Conservation (phyloP, 2,888 invertebrate genomes). For the Ceratothoa steindachneri region DNA sequence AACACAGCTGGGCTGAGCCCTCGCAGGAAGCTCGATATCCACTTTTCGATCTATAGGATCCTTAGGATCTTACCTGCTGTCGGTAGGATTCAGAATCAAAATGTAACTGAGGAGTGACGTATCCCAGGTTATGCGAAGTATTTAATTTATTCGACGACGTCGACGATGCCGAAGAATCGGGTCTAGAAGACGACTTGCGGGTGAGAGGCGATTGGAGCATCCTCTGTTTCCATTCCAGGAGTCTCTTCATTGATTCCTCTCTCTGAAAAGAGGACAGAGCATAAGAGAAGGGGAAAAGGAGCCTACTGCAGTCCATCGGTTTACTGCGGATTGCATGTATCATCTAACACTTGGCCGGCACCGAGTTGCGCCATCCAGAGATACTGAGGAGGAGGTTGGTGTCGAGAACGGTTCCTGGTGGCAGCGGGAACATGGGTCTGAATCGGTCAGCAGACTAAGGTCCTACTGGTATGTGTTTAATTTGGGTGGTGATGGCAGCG, state of each 20-base stretch:
- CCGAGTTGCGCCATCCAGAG: too few species aligned
- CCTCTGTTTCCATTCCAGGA: constrained; percentile 86
- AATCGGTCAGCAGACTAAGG: too few species aligned
- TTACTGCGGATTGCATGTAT: neutral
- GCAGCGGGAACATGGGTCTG: too few species aligned
- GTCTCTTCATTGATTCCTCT: constrained; percentile 85
- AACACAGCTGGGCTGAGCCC: too few species aligned
- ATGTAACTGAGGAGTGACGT: neutral
- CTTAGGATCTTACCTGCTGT: neutral
- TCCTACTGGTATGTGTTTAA: too few species aligned
- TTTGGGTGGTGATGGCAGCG: too few species aligned
- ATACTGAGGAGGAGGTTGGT: too few species aligned
- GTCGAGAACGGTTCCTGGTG: too few species aligned
- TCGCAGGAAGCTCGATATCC: too few species aligned
- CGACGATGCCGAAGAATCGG: constrained; percentile 23
- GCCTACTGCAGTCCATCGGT: neutral
- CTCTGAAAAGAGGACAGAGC: constrained; percentile 58
- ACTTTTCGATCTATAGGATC: too few species aligned
- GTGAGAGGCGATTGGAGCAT: constrained; percentile 86
- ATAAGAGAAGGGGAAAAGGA: neutral
- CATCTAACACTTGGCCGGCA: neutral
- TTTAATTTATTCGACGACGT: neutral
- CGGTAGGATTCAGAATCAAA: constrained; percentile 1
- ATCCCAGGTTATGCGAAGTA: neutral
- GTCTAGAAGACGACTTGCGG: constrained; percentile 63